These are phyloP conservation scores for Apis laboriosa DNA, from an alignment of 1,140 invertebrate genomes.

Conservation along the genomic window DNA sequence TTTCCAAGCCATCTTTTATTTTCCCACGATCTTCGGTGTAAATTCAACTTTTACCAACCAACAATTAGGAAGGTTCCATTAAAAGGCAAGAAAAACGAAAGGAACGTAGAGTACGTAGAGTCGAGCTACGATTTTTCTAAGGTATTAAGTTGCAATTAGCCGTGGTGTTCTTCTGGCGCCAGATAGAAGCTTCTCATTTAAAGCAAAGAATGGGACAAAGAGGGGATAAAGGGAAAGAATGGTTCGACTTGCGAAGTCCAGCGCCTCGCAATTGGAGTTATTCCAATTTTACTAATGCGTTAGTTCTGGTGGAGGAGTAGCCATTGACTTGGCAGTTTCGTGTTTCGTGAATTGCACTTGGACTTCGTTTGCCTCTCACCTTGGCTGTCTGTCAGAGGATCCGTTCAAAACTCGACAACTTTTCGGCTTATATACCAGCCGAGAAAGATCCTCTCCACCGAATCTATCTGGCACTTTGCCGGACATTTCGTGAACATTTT, in stretches of 20 bases:
- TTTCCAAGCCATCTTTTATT: not conserved
- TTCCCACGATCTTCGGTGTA: not conserved
- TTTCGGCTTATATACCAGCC: not conserved
- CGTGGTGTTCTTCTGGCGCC: not conserved
- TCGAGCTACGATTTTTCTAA: constrained; percentile 18
- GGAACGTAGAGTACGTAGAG: too few species aligned
- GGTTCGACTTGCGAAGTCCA: constrained; percentile 44
- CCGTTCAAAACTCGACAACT: constrained; percentile 39
- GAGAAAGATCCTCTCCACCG: not conserved
- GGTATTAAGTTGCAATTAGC: constrained; percentile 47
- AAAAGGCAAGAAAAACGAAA: not conserved
- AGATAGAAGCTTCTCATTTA: constrained; percentile 18
- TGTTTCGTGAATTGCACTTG: constrained; percentile 47
- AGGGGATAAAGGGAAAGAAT: not conserved
- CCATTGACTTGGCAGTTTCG: constrained; percentile 40
- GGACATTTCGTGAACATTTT: constrained; percentile 21
- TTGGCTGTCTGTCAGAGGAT: constrained; percentile 17
- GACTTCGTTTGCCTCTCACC: constrained; percentile 36
- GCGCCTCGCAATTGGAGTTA: constrained; percentile 66
- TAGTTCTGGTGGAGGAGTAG: constrained; percentile 20
- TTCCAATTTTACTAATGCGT: constrained; percentile 74
- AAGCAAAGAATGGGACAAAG: not conserved
- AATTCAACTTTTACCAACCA: not conserved
- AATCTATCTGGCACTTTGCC: constrained; percentile 26
- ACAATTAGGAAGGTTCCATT: not conserved